phyloP scores from a whole-genome alignment of 1,140 invertebrate species.

The Hyles vespertilio region DNA sequence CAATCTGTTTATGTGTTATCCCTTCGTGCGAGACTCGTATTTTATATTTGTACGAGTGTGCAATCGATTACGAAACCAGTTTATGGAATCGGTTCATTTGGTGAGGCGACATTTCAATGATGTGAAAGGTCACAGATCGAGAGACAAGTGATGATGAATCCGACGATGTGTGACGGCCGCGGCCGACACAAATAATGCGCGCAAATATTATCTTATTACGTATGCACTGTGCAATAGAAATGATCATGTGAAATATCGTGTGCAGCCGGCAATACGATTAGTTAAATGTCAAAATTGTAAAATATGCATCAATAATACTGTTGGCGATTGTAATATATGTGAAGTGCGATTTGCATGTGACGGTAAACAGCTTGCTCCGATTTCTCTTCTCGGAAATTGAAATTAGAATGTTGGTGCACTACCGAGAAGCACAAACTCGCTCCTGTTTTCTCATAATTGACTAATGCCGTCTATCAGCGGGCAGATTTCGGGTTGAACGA shows the following conservation, averaged over 20 bases:
- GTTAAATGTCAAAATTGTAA: slow-evolving; percentile 19
- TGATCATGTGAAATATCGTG: not conserved
- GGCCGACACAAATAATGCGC: slow-evolving; percentile 6
- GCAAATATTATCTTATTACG: slow-evolving; percentile 8
- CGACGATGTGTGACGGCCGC: too few relatives aligned
- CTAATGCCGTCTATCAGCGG: slow-evolving; percentile 3
- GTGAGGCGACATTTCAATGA: slow-evolving; percentile 40
- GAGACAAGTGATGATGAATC: slow-evolving; percentile 20
- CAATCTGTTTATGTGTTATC: not conserved
- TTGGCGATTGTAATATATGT: slow-evolving; percentile 3
- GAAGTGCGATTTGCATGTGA: slow-evolving; percentile 16
- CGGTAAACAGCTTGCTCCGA: slow-evolving; percentile 16
- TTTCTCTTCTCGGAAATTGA: slow-evolving; percentile 15
- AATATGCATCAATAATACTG: slow-evolving; percentile 8
- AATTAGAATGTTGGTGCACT: not conserved
- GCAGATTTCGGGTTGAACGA: not conserved
- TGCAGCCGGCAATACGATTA: slow-evolving; percentile 9
- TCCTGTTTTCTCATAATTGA: not conserved
- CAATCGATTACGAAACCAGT: slow-evolving; percentile 36
- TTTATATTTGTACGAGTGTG: slow-evolving; percentile 1
- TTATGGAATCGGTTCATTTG: slow-evolving; percentile 40
- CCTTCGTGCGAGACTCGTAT: not conserved
- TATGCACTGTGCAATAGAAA: slow-evolving; percentile 13
- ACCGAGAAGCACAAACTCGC: slow-evolving; percentile 5
- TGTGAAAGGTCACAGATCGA: slow-evolving; percentile 35